Base-by-base conservation (phyloP, 2,888 invertebrate species). In the Abscondita cerata region DNA sequence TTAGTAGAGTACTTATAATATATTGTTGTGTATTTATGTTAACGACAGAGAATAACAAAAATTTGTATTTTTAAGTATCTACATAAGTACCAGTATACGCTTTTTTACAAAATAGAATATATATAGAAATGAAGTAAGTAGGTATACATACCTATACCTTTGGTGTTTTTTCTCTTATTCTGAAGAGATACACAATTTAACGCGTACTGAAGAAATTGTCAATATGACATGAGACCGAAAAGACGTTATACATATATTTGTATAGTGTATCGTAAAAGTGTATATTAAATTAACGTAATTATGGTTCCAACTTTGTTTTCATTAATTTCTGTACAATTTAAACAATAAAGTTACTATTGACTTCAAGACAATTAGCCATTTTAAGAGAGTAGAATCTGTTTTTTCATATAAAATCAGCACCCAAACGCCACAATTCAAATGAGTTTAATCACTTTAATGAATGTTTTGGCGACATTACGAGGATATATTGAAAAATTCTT, bases 241-340 rank as follows among this genome's bases (percentile, higher is more conserved):
- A 47, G 46, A 25, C 36, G 44, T 51, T 51, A 60, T 48, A 25
- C 67, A 68, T 73, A 72, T 59, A 67, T 69, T 72, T 74, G 73
- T 72, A 72, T 73, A 73, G 72, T 72, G 71, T 74, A 75, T 69
- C 70, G 74, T 73, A 25, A 25, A 25, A 25, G 25, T 25, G 25
- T 25, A 4, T 25, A 25, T 25, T 25, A 25, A 4, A 25, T 25
- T 25, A 25, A 25, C 4, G 25, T 25, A 25, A 25, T 25, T 6
- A 25, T 25, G 4, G 6, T 25, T 25, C 25, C 2, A 25, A 25
- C 25, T 25, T 25, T 25, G 25, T 25, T 25, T 25, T 25, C 6
- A 25, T 4, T 25, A 25, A 25, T 25, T 25, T 25, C 4, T 25
- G 25, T 25, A 25, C 25, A 25, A 25, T 25, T 25, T 25, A 25